phyloP scores from a whole-genome alignment of 2,113 vertebrate species.

The Numida meleagris region DNA sequence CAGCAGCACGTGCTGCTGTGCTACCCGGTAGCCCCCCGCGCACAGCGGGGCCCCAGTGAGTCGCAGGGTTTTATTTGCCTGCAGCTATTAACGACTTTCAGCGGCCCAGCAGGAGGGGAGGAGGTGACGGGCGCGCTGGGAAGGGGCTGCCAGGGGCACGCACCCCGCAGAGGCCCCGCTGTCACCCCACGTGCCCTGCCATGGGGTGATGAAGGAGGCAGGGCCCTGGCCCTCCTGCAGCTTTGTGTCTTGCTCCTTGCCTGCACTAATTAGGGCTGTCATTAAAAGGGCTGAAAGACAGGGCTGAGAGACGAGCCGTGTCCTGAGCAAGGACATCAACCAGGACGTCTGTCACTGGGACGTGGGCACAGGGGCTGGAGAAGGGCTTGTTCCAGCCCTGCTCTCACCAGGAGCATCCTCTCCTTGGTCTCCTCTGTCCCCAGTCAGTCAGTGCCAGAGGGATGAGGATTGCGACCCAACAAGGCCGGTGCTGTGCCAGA shows the following conservation, averaged over 20 bases:
- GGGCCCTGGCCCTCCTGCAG: not conserved
- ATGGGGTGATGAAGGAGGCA: not conserved
- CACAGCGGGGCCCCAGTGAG: not conserved
- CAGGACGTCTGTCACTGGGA: not conserved
- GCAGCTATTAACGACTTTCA: not conserved
- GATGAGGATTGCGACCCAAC: accelerated
- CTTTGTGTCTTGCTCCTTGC: too few relatives aligned
- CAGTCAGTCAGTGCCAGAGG: not conserved
- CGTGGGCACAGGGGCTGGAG: not conserved
- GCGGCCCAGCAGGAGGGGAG: not conserved
- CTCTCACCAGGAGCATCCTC: not conserved
- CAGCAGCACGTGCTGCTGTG: not conserved
- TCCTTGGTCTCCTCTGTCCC: not conserved
- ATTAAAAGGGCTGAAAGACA: constrained; percentile 21
- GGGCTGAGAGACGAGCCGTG: not conserved
- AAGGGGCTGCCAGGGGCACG: not conserved
- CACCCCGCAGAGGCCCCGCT: accelerated
- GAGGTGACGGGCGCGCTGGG: not conserved
- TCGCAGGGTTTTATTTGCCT: not conserved
- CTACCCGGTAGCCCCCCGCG: not conserved
- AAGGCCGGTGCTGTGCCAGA: not conserved
- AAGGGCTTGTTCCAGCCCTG: not conserved
- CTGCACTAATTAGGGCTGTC: not conserved
- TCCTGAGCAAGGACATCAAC: accelerated
- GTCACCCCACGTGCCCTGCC: not conserved